Evolutionary conservation across 2,888 invertebrate species (phyloP), one percentile per base, ranked within the genome.

Genomic region (Pandemis corylana): DNA sequence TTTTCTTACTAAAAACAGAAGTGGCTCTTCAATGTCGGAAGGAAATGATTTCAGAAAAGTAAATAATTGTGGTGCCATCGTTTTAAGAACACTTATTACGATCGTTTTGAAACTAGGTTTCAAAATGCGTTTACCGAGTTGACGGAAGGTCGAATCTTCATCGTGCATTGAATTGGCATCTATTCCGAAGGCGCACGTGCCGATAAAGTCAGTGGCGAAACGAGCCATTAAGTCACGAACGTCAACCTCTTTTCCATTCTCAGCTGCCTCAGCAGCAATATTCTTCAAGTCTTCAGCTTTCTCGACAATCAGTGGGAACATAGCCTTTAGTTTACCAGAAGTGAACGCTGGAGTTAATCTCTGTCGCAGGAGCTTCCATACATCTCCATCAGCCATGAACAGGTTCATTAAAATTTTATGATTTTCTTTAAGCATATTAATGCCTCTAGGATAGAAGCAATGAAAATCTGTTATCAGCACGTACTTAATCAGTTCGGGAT

Each of bases 281-380:
- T 71, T 75, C 12, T 81, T 71, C n/a, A 84, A 79, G 63, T 80
- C 82, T 9, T 83, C 78, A 0, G 82, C 78, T 66, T 82, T 83
- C 46, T 83, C 79, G 42, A 83, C 77, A 5, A 87, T 80, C 9
- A 84, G 71, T 7, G 85, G 83, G 51, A 85, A 82, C 87, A 87
- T 86, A 9, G 84, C 82, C 73, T 85, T 87, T 0, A 87, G 71
- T 53, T 83, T 83, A 0, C 79, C 82, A 13, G 83, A 80, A 6
- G 86, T 83, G 44, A 87, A 88, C 5, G 83, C 80, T 2, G 87
- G 84, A 7, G 86, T 85, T n/a, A 87, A 68, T 68, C 84, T 83
- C 51, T 84, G 83, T 20, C 89, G 80, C 71, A 85, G 75, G 28
- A 84, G 75, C 74, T 79, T 84, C 89, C 89, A 89, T 5, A 79